These are phyloP conservation scores for Ellobius talpinus DNA, from an alignment of 2,113 vertebrate species.

Conservation along the genomic window DNA sequence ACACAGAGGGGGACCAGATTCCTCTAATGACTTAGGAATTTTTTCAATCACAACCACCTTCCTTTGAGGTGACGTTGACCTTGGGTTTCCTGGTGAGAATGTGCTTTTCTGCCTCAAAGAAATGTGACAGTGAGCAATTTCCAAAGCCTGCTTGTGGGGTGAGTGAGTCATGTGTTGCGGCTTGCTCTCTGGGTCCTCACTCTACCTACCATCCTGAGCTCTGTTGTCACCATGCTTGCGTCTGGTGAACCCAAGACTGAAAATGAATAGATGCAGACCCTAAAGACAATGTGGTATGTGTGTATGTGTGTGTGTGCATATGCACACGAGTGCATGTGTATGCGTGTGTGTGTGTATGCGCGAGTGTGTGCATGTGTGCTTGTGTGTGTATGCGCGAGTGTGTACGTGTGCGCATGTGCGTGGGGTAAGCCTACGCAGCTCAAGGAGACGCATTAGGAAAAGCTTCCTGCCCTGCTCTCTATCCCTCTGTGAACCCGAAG, in stretches of 20 bases:
- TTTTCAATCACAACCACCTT: not conserved
- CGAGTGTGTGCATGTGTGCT: not conserved
- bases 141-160: not conserved
- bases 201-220: no score
- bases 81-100: not conserved
- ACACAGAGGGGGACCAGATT: not conserved
- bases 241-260: not conserved
- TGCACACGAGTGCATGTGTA: not conserved
- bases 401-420: no score
- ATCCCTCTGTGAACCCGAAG: not conserved
- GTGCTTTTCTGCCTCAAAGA: constrained; percentile 4
- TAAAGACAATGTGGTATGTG: not conserved
- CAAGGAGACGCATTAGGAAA: not conserved
- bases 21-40: constrained; percentile 10
- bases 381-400: not conserved
- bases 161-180: not conserved
- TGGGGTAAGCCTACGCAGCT: not conserved
- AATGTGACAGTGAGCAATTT: not conserved
- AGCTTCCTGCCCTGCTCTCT: not conserved
- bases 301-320: not conserved
- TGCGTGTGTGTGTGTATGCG: not conserved
- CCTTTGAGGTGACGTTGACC: not conserved
- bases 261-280: not conserved
- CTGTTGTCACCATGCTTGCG: not conserved
- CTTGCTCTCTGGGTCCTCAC: not conserved